These are phyloP conservation scores for Labrus mixtus DNA, from an alignment of 2,113 vertebrate species.

Conservation along the genomic window DNA sequence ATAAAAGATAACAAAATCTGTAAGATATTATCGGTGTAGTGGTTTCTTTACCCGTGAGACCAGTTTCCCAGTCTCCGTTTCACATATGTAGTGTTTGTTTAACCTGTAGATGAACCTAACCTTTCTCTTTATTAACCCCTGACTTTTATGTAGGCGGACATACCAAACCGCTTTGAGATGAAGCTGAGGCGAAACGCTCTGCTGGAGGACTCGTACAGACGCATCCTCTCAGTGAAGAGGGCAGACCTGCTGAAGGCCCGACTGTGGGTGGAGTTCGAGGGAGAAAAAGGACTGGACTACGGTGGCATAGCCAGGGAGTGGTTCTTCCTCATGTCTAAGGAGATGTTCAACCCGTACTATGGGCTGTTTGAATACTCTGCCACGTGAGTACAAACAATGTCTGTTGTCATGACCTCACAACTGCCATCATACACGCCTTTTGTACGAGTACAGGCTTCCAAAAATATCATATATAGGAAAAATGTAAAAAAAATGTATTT, in stretches of 20 bases:
- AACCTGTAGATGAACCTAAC: neutral
- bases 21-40: no score
- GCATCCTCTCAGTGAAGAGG: slow-evolving; percentile 92
- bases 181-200: slow-evolving; percentile 91
- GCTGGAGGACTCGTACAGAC: slow-evolving; percentile 96
- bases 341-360: slow-evolving; percentile 99
- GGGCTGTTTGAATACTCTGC: slow-evolving; percentile 99
- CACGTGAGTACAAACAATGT: slow-evolving; percentile 87
- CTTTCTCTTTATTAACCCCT: neutral
- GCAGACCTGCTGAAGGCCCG: slow-evolving; percentile 94
- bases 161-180: slow-evolving; percentile 98
- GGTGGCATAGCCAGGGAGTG: slow-evolving; percentile 96
- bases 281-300: slow-evolving; percentile 98
- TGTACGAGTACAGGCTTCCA: neutral
- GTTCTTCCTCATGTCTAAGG: slow-evolving; percentile 99
- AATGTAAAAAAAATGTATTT: no score
- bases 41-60: no score
- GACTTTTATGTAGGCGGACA: slow-evolving; percentile 85
- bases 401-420: neutral
- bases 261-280: slow-evolving; percentile 98
- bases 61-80: no score
- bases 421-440: neutral
- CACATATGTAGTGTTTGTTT: neutral
- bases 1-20: no score
- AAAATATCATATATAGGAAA: no score